Evolutionary conservation across 1,140 invertebrate genomes (phyloP).

Genomic region (Trachymyrmex cornetzi): DNA sequence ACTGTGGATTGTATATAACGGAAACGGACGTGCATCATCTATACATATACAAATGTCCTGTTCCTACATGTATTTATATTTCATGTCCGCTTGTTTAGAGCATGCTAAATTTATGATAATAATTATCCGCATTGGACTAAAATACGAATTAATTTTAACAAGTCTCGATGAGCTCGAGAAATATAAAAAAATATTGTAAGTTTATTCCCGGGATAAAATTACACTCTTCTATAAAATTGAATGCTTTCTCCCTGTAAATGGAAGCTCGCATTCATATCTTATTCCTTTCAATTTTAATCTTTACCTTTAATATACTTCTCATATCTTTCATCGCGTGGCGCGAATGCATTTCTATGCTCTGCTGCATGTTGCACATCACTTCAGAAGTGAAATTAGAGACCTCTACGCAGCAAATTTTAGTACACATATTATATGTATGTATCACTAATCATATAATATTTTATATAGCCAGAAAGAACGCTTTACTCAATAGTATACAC

Average conservation of each 20-base stretch:
- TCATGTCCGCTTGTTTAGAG: neutral
- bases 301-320: constrained; percentile 14
- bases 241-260: neutral
- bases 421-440: constrained; percentile 4
- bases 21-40: constrained; percentile 51
- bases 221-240: neutral
- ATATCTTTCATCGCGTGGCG: neutral
- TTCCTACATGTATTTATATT: constrained; percentile 40
- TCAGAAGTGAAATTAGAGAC: constrained; percentile 5
- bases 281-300: constrained; percentile 20
- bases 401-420: neutral
- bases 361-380: constrained; percentile 42
- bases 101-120: constrained; percentile 14
- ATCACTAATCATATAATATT: neutral
- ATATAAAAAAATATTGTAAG: neutral
- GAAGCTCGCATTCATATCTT: constrained; percentile 26
- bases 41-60: constrained; percentile 27
- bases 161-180: neutral
- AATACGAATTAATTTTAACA: constrained; percentile 8
- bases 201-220: constrained; percentile 4
- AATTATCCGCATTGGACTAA: neutral
- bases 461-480: neutral
- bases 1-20: constrained; percentile 6
- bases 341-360: constrained; percentile 29
- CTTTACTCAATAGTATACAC: neutral